These are phyloP conservation scores for Tipula helvola DNA, from an alignment of 2,888 invertebrate species.

Conservation along the genomic window DNA sequence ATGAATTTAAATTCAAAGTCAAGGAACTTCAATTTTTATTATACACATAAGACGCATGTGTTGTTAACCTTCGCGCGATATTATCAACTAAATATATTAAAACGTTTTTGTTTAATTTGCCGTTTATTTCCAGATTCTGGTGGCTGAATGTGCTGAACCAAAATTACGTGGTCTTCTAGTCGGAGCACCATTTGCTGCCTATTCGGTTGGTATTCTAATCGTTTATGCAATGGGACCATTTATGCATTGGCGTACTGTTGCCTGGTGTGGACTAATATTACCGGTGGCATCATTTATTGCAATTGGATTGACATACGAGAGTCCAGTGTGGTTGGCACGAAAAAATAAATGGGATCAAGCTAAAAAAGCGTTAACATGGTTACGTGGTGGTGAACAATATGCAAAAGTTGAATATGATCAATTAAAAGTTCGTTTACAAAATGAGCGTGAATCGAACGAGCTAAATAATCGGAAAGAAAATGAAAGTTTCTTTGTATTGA, in stretches of 20 bases:
- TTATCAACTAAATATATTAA: background rate
- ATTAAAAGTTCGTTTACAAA: conserved; percentile 44
- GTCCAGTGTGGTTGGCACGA: conserved; percentile 60
- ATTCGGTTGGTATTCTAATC: conserved; percentile 59
- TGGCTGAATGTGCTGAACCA: conserved; percentile 64
- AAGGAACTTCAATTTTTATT: background rate
- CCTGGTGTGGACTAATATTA: conserved; percentile 46
- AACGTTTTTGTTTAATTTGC: background rate
- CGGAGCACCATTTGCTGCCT: conserved; percentile 61
- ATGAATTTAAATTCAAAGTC: background rate
- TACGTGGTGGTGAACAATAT: conserved; percentile 45
- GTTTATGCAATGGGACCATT: conserved; percentile 58
- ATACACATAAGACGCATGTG: background rate
- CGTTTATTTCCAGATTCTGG: conserved; percentile 44
- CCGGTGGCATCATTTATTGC: conserved; percentile 47
- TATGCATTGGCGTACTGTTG: conserved; percentile 57
- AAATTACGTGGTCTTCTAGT: conserved; percentile 53
- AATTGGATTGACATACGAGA: conserved; percentile 55
- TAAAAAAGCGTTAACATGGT: conserved; percentile 42
- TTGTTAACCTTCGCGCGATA: background rate
- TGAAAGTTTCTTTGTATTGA: conserved; percentile 39
- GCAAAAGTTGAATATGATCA: conserved; percentile 49
- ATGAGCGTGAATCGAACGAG: conserved; percentile 40
- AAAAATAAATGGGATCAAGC: conserved; percentile 43
- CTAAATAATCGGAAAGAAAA: conserved; percentile 23